Evolutionary conservation across 2,113 vertebrate genomes (phyloP).

Genomic region (Microtus montanus): DNA sequence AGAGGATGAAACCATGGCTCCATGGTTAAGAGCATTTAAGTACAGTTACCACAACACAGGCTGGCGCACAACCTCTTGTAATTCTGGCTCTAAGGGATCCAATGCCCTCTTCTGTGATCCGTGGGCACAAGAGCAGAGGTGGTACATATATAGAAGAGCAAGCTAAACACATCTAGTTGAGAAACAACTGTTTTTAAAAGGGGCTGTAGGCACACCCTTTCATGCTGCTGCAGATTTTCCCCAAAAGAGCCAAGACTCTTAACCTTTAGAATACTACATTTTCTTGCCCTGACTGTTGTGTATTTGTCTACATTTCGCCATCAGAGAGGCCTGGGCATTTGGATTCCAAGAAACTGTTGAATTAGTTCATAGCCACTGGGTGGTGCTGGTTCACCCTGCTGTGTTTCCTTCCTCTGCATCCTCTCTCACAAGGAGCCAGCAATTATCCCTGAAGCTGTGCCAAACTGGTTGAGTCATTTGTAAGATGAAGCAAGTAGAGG

Average conservation of each 20-base stretch:
- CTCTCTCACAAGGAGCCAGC: background rate
- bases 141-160: background rate
- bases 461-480: background rate
- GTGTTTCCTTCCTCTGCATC: background rate
- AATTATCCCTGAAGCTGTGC: background rate
- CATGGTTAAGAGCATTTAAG: background rate
- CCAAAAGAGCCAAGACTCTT: background rate
- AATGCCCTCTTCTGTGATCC: background rate
- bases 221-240: background rate
- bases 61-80: background rate
- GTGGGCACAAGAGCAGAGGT: background rate
- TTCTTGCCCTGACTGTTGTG: background rate
- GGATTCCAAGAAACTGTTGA: background rate
- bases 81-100: background rate
- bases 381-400: conserved; percentile 60
- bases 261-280: background rate
- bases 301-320: background rate
- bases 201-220: background rate
- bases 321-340: background rate
- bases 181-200: background rate
- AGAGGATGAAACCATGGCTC: background rate
- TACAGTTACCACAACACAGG: background rate
- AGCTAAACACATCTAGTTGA: background rate
- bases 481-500: background rate
- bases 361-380: conserved; percentile 45